A percentile compares a stretch with the other conserved stretches of the same genome.
Evolutionary conservation across 2,797 vertebrate genomes (phyloP).

Genomic region (Danio albolineatus): DNA sequence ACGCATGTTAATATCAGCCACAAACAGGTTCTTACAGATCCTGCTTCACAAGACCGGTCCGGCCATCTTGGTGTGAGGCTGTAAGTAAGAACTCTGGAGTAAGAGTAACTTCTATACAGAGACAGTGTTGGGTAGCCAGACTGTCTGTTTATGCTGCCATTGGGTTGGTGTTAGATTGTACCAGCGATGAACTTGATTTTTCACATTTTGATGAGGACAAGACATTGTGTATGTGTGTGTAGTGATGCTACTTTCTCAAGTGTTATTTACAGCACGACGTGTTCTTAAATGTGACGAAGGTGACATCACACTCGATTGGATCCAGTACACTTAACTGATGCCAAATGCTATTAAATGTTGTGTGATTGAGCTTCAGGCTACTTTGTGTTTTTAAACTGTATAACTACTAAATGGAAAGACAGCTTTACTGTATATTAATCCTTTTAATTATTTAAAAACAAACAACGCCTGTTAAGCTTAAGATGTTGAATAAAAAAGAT

Average conservation of each 20-base stretch:
- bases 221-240: conserved; percentile 10
- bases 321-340: background rate
- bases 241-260: conserved; percentile 19
- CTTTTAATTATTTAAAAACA: too few relatives aligned
- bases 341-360: background rate
- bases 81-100: conserved; percentile 18
- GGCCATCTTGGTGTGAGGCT: background rate
- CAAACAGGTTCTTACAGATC: background rate
- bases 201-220: conserved; percentile 40
- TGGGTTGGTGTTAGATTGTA: conserved; percentile 38
- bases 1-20: too few relatives aligned
- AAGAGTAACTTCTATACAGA: conserved; percentile 11
- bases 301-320: conserved; percentile 1
- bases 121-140: conserved; percentile 17
- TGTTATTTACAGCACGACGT: conserved; percentile 8
- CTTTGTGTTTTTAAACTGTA: background rate
- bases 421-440: background rate
- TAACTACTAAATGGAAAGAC: background rate
- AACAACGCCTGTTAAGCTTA: background rate
- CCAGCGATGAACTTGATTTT: conserved; percentile 35
- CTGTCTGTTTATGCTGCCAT: conserved; percentile 27
- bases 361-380: background rate
- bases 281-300: conserved; percentile 20
- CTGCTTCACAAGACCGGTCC: background rate
- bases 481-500: background rate